Evolutionary conservation across 2,888 invertebrate genomes (phyloP).

Genomic region (Trissoscelio sp.): DNA sequence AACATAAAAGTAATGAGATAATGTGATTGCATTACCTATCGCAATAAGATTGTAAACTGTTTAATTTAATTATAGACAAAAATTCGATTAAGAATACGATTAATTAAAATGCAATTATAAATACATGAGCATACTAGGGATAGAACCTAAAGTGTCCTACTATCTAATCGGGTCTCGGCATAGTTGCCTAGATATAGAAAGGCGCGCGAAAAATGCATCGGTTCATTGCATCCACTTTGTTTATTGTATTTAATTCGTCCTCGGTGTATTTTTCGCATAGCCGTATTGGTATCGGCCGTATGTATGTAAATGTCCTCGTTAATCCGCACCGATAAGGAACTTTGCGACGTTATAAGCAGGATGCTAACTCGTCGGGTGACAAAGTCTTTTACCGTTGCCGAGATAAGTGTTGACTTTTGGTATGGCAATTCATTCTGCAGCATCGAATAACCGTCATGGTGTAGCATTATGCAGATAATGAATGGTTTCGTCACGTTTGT

Average conservation of each 20-base stretch:
- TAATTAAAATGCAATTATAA: too few relatives aligned
- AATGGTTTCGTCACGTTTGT: constrained; percentile 58
- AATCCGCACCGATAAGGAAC: constrained; percentile 42
- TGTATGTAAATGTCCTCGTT: constrained; percentile 49
- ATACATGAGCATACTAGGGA: constrained; percentile 9
- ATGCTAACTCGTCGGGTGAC: constrained; percentile 39
- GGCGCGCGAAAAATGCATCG: constrained; percentile 4
- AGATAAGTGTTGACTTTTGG: constrained; percentile 47
- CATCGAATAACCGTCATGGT: constrained; percentile 42
- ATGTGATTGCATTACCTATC: too few relatives aligned
- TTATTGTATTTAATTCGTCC: constrained; percentile 35
- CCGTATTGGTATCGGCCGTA: constrained; percentile 14
- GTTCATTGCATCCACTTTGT: constrained; percentile 20
- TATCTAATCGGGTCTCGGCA: constrained; percentile 27
- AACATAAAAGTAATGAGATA: too few relatives aligned
- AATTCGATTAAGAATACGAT: too few relatives aligned
- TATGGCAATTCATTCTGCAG: constrained; percentile 47
- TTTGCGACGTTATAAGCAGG: constrained; percentile 36
- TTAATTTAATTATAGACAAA: too few relatives aligned
- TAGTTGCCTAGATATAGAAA: constrained; percentile 22
- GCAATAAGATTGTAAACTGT: too few relatives aligned
- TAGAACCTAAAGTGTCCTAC: not conserved
- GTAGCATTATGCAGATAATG: constrained; percentile 41
- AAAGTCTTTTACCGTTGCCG: constrained; percentile 47
- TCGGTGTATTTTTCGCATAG: constrained; percentile 12